A percentile compares a stretch with the other conserved stretches of the same genome.
Conservation (phyloP, 2,797 vertebrate species). For the Naso thynnoides region DNA sequence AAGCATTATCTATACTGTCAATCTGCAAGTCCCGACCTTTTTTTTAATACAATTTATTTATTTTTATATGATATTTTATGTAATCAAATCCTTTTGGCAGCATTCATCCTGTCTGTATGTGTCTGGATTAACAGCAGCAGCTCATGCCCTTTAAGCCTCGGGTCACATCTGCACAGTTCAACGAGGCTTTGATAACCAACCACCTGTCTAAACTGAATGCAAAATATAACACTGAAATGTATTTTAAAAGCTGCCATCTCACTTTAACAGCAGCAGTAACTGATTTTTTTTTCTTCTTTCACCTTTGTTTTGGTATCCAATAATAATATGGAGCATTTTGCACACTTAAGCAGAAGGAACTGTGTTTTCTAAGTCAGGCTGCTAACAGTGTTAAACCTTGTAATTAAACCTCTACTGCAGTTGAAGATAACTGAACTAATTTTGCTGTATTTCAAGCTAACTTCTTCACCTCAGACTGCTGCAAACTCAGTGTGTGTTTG, state of each 20-base stretch:
- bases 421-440: not conserved
- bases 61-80: not conserved
- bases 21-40: not conserved
- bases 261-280: not conserved
- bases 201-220: not conserved
- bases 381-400: not conserved
- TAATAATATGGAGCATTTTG: no score
- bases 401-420: not conserved
- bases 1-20: not conserved
- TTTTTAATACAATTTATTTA: slow-evolving; percentile 3
- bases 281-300: not conserved
- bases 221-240: not conserved
- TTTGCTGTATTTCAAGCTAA: not conserved
- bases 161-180: slow-evolving; percentile 31
- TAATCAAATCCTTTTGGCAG: not conserved
- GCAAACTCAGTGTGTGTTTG: no score
- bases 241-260: not conserved
- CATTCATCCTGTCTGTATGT: slow-evolving; percentile 8
- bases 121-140: slow-evolving; percentile 13
- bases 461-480: not conserved
- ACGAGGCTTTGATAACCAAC: not conserved
- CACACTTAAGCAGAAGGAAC: not conserved
- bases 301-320: not conserved
- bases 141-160: slow-evolving; percentile 12
- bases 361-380: not conserved